Evolutionary conservation across 2,113 vertebrate genomes (phyloP).

Genomic region (Mohoua ochrocephala): DNA sequence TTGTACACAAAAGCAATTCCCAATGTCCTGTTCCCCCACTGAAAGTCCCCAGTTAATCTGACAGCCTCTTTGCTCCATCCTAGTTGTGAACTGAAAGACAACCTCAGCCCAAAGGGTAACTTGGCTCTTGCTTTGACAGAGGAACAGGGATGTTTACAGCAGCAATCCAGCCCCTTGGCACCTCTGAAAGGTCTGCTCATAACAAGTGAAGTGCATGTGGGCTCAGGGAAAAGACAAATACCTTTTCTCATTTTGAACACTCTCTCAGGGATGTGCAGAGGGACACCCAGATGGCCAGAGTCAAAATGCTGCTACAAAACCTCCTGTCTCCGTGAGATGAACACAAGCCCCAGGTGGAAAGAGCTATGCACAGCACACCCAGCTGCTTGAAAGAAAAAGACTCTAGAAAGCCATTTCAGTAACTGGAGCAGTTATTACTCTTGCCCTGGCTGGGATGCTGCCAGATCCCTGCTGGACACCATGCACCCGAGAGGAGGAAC

Average conservation of each 20-base stretch:
- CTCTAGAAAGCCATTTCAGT: background rate
- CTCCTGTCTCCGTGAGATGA: background rate
- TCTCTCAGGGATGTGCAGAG: background rate
- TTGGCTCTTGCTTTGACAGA: background rate
- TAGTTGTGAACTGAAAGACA: background rate
- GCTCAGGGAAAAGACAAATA: background rate
- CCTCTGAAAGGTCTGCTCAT: background rate
- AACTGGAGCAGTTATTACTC: background rate
- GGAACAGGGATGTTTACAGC: background rate
- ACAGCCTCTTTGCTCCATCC: background rate
- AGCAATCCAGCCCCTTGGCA: background rate
- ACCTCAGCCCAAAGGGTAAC: background rate
- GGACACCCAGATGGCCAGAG: background rate
- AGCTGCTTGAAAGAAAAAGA: background rate
- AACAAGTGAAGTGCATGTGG: background rate
- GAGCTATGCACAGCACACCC: rapidly evolving
- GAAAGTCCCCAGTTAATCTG: background rate
- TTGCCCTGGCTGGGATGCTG: background rate
- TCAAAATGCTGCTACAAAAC: background rate
- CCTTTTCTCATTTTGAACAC: background rate
- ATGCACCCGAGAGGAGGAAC: rapidly evolving
- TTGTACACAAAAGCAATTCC: background rate
- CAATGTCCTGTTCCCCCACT: background rate
- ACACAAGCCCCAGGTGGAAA: background rate
- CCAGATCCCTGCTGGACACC: background rate